These are phyloP conservation scores for Meda fulgida DNA, from an alignment of 2,797 vertebrate species.

Conservation along the genomic window DNA sequence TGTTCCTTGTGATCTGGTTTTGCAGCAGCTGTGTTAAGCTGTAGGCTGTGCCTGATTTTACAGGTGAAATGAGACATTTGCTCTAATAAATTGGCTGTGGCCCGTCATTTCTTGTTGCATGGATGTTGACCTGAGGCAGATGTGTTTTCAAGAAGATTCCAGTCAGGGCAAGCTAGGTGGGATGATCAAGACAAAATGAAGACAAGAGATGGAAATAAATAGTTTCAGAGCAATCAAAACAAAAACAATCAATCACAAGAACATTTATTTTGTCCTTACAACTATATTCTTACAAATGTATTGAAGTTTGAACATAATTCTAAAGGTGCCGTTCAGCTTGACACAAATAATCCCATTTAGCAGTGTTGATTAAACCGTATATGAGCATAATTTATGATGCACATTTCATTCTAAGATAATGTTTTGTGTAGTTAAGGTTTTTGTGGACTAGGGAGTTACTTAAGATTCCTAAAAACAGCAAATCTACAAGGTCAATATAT, in stretches of 20 bases:
- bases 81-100: constrained; percentile 1
- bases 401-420: background rate
- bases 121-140: background rate
- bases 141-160: background rate
- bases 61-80: constrained; percentile 21
- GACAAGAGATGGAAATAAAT: constrained; percentile 1
- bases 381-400: background rate
- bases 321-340: background rate
- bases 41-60: constrained; percentile 2
- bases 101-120: background rate
- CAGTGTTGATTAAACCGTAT: background rate
- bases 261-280: constrained; percentile 1
- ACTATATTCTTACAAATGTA: background rate
- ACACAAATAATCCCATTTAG: background rate
- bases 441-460: background rate
- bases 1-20: constrained; percentile 19
- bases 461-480: background rate
- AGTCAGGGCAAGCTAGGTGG: background rate
- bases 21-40: background rate
- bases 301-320: background rate
- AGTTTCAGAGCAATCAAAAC: background rate
- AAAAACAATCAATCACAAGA: background rate
- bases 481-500: background rate
- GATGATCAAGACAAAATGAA: background rate
- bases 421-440: background rate